Base-by-base conservation (phyloP, 2,113 vertebrate species). In the Crotalus viridis region DNA sequence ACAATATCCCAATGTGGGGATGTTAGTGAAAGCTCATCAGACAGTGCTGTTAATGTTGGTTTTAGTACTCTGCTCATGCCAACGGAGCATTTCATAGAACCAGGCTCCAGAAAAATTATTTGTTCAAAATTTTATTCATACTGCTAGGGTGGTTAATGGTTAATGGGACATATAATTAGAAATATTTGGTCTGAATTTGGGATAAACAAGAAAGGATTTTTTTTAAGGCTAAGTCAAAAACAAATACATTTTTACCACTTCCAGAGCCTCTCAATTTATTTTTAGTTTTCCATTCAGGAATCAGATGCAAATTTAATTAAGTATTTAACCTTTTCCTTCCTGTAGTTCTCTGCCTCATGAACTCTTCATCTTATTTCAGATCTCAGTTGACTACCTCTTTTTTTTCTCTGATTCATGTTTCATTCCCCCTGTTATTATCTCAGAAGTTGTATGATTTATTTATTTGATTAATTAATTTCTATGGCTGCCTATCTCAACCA, bases 261-360 rank as follows among this genome's bases (percentile, higher is more conserved):
- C 91, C 94, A 93, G 93, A 94, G 94, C 94, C 93, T 95, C 74
- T 95, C 95, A 93, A 94, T 90, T 92, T 96, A 94, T 94, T 90
- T 90, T 92, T 93, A 94, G 94, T 95, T 96, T 96, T 93, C 94
- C 94, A 94, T 95, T 95, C 95, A 94, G 64, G 86, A 97, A 96
- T 95, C 93, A 93, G 85, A 95, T 90, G 90, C 93, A 97, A 95
- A 97, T 95, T 97, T 93, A 95, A 95, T 95, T 96, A 96, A 95
- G 93, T 95, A 92, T 96, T 97, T 97, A 97, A 96, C 95, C 95
- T 96, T 95, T 96, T 96, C 96, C 89, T 95, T 96, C 92, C 95
- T 96, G 93, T 91, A 91, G 51, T 26, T 97, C 88, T 85, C 89
- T 89, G 93, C 91, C 88, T 95, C 94, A 89, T 91, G 87, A 93